Evolutionary conservation across 2,113 vertebrate genomes (phyloP).

Genomic region (Rhombomys opimus): DNA sequence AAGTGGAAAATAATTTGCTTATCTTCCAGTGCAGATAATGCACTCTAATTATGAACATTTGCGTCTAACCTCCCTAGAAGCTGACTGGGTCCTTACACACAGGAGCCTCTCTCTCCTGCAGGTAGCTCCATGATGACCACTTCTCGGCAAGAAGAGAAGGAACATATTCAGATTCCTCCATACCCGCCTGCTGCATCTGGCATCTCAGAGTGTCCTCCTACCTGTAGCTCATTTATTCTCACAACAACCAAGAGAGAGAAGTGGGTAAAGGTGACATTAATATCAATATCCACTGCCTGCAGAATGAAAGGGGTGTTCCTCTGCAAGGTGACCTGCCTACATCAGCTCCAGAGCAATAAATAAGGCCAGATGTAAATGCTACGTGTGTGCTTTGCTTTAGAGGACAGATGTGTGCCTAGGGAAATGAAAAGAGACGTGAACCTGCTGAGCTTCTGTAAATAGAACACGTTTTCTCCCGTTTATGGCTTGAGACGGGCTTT

Average conservation of each 20-base stretch:
- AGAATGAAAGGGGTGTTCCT: conserved; percentile 58
- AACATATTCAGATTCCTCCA: too few species aligned
- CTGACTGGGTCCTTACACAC: neutral
- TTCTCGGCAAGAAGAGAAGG: neutral
- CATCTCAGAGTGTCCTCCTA: neutral
- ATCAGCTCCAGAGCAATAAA: conserved; percentile 28
- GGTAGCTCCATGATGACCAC: neutral
- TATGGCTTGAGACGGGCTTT: conserved; percentile 37
- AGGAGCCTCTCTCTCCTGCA: neutral
- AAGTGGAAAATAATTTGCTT: conserved; percentile 73
- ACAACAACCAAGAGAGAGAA: neutral
- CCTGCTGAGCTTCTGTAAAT: neutral
- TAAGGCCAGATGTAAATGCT: conserved; percentile 53
- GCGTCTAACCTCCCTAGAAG: conserved; percentile 2
- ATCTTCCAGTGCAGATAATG: conserved; percentile 69
- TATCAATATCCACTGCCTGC: conserved; percentile 41
- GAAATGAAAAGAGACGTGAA: neutral
- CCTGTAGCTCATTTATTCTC: conserved; percentile 39
- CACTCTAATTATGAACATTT: conserved; percentile 36
- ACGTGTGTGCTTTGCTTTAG: neutral
- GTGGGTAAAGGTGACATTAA: conserved; percentile 47
- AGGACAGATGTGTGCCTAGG: conserved; percentile 49
- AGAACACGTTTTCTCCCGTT: neutral
- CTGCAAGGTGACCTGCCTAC: conserved; percentile 73
- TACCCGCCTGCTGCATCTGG: neutral